phyloP scores from a whole-genome alignment of 2,888 invertebrate genomes.

The Aphidius colemani region DNA sequence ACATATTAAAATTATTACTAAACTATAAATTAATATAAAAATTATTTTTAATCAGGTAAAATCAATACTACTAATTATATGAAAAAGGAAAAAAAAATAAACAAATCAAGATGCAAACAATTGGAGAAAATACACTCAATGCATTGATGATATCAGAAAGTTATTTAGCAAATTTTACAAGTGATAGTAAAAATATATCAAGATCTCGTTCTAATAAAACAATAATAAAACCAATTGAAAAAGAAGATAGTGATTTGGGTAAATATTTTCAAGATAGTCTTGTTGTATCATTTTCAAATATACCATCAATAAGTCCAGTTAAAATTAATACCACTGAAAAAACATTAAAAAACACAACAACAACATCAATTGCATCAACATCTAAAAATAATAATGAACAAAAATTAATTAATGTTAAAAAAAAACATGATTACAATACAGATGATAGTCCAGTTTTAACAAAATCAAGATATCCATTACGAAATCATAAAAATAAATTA shows the following conservation, averaged over 20 bases:
- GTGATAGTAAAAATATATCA: conserved; percentile 5
- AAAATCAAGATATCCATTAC: conserved; percentile 1
- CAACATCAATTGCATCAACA: background rate
- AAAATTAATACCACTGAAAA: conserved; percentile 4
- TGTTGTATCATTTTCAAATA: conserved; percentile 14
- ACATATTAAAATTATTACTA: background rate
- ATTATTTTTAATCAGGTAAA: too few relatives aligned
- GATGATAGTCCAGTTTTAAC: conserved; percentile 21
- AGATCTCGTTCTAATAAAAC: background rate
- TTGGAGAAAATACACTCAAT: conserved; percentile 37
- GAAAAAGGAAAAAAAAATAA: background rate
- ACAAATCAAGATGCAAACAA: conserved; percentile 33
- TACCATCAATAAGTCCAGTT: background rate
- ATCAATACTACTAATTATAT: background rate
- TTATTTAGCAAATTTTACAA: background rate
- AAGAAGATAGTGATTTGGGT: conserved; percentile 35
- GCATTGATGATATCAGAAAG: conserved; percentile 32
- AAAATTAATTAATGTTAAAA: conserved; percentile 1
- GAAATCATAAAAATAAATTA: background rate
- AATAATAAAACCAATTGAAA: background rate
- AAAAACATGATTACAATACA: conserved; percentile 21
- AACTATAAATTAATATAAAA: too few relatives aligned
- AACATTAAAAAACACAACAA: conserved; percentile 3
- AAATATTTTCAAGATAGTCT: conserved; percentile 38
- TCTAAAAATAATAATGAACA: background rate